Evolutionary conservation across 2,113 vertebrate genomes (phyloP), one percentile per base, ranked within the genome.

Genomic region (Chloebia gouldiae): DNA sequence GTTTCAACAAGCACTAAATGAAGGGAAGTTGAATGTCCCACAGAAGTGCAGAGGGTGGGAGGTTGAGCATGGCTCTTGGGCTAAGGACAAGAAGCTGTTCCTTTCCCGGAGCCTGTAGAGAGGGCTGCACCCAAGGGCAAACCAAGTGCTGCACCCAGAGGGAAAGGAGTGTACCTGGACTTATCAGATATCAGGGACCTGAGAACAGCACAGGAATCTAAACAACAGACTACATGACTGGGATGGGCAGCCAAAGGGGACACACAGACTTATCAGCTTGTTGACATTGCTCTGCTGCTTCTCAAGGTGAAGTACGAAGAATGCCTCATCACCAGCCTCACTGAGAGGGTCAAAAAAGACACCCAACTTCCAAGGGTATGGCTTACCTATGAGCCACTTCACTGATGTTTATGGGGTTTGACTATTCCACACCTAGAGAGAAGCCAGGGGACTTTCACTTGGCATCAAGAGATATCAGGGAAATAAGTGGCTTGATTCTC

Each of bases 211-310:
- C 28, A 93, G 65, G 69, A 75, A 79, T 53, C 64, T 65, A 60
- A 88, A 91, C 57, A 87, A 87, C 53, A 88, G 31, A 53, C 39
- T 4, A 20, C 18, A n/a, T 0, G 3, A 56, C 33, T 59, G 11
- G 19, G n/a, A n/a, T 3, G 3, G 60, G 57, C 60, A 80, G 79
- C 7, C 35, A 60, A 77, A 82, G 24, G 35, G 33, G 63, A 61
- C 23, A 80, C 0, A 0, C 0, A 2, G 31, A 63, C 24, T 79
- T 28, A 50, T 14, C 37, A 73, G 33, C 53, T 79, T 47, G 13
- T 3, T 77, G 45, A 28, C 44, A 86, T 31, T 0, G 0, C 15
- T 80, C 59, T 87, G 65, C 51, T 75, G 77, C 42, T 84, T 84
- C 45, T 69, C 54, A 44, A 71, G n/a, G 31, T 7, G 17, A 44